A percentile compares a stretch with the other conserved stretches of the same genome.
Conservation (phyloP, 2,888 invertebrate species). For the Dugesia japonica region DNA sequence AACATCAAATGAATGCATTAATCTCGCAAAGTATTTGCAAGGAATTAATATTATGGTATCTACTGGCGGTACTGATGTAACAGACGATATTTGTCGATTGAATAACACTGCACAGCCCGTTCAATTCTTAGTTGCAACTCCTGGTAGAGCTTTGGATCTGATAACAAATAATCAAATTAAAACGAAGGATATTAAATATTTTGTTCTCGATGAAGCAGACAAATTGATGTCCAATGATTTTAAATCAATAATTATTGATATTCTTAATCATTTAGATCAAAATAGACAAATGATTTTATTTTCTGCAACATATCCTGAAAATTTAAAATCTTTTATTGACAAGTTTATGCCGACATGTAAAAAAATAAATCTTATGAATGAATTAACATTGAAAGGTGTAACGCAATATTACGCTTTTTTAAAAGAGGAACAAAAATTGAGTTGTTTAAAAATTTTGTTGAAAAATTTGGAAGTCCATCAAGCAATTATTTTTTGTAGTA, state of each 20-base stretch:
- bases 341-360: slow-evolving; percentile 84
- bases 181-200: slow-evolving; percentile 82
- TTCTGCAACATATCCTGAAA: slow-evolving; percentile 94
- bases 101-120: slow-evolving; percentile 65
- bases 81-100: slow-evolving; percentile 97
- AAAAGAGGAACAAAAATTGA: slow-evolving; percentile 72
- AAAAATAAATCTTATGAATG: slow-evolving; percentile 98
- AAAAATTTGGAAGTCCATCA: slow-evolving; percentile 99
- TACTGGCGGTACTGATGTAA: slow-evolving; percentile 76
- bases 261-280: slow-evolving; percentile 73
- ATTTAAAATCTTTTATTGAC: slow-evolving; percentile 88
- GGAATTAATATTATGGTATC: slow-evolving; percentile 88
- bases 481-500: slow-evolving; percentile 99
- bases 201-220: slow-evolving; percentile 96
- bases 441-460: slow-evolving; percentile 96
- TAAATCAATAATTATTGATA: slow-evolving; percentile 75
- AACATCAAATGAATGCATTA: slow-evolving; percentile 97
- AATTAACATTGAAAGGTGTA: slow-evolving; percentile 90
- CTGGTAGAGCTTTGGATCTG: slow-evolving; percentile 93
- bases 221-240: slow-evolving; percentile 96
- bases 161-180: slow-evolving; percentile 90
- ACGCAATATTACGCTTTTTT: slow-evolving; percentile 99
- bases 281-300: slow-evolving; percentile 91
- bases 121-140: slow-evolving; percentile 94
- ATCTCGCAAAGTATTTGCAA: slow-evolving; percentile 83